A percentile compares a stretch with the other conserved stretches of the same genome.
phyloP scores from a whole-genome alignment of 2,113 vertebrate genomes.

The Mastomys coucha region DNA sequence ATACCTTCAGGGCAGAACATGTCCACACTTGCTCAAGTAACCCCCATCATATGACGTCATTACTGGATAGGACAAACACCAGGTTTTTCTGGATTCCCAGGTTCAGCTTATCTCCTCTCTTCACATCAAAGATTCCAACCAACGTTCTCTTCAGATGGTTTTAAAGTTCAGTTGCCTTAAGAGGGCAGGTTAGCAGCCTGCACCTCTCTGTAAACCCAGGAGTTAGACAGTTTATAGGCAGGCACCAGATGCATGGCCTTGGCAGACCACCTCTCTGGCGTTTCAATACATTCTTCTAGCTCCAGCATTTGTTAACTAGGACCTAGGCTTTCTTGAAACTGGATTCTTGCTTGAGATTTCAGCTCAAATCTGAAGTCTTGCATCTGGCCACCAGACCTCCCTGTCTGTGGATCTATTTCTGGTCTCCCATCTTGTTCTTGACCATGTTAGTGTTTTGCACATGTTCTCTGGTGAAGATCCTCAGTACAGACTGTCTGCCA shows the following conservation, averaged over 20 bases:
- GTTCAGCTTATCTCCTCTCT: not conserved
- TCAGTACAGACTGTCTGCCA: fast-evolving
- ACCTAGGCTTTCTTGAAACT: not conserved
- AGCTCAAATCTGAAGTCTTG: no score
- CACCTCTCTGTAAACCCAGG: not conserved
- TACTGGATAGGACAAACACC: not conserved
- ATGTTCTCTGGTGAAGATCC: not conserved
- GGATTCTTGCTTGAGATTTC: not conserved
- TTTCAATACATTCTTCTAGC: not conserved
- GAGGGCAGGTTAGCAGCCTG: not conserved
- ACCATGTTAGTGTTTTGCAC: fast-evolving
- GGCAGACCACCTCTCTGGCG: fast-evolving
- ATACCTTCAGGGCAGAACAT: not conserved
- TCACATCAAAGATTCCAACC: no score
- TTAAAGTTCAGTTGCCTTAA: not conserved
- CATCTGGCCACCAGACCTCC: not conserved
- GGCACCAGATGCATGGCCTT: not conserved
- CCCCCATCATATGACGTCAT: not conserved
- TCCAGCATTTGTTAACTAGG: not conserved
- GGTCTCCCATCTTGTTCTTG: no score
- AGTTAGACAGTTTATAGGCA: not conserved
- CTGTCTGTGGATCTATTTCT: not conserved
- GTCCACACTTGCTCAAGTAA: not conserved
- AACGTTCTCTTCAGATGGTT: not conserved
- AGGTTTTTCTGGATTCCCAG: not conserved